Evolutionary conservation across 1,140 invertebrate genomes (phyloP), one percentile per base, ranked within the genome.

Genomic region (Calliopsis andreniformis): DNA sequence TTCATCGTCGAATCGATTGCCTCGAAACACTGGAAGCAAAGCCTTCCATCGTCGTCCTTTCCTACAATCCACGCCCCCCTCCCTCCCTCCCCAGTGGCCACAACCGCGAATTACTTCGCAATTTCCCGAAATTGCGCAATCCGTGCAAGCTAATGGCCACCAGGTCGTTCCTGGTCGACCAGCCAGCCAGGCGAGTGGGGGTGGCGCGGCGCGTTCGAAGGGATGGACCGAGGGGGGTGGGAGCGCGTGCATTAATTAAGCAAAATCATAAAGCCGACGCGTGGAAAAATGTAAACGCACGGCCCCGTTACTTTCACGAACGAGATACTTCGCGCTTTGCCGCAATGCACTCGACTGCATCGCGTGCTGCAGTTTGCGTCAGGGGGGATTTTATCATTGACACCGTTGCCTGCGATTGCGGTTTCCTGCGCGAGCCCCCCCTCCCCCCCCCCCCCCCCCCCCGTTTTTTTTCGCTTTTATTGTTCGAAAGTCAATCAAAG

Each of bases 121-220:
- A 88, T 88, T 88, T 87, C 83, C 83, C 84, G 73, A 87, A 88
- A 88, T 86, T 87, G 85, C 85, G 82, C 83, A 87, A 88, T 87
- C 85, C 76, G 79, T 67, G 80, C 84, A 71, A 70, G 76, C 84
- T 88, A 87, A 87, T 84, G 79, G 83, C 66, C 67, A 82, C 79
- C 79, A 68, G 71, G 79, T 59, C 51, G 79, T 80, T 78, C 64
- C 79, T 70, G 64, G 49, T 49, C 63, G 39, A 51, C 23, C 32
- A 42, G 23, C 25, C 28, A 25, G 25, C 18, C 28, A 3, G n/a
- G 30, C 23, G 53, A 56, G 53, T n/a, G 20, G 18, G 14, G 51
- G 42, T 7, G 58, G 30, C 8, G 35, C n/a, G 49, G 32, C 28
- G 20, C 23, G 47, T 30, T 30, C 18, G 49, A 42, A 56, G 68